A percentile compares a stretch with the other conserved stretches of the same genome.
Conservation (phyloP, 2,888 invertebrate genomes). For the Meghimatium bilineatum region DNA sequence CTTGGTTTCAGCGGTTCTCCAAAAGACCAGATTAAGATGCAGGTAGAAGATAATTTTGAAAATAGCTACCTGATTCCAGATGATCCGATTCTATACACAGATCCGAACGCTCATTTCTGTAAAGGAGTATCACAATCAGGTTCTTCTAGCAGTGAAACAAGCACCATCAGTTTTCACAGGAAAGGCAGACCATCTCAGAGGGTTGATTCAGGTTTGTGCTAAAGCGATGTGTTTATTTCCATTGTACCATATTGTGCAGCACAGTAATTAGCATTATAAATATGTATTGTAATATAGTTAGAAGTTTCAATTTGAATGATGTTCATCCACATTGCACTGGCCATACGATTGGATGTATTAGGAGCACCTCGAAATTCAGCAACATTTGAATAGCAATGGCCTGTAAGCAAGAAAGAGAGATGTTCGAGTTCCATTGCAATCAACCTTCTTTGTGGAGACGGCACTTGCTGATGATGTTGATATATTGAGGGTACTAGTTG, state of each 20-base stretch:
- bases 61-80: conserved; percentile 18
- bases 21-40: neutral
- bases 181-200: neutral
- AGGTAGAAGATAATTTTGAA: neutral
- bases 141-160: neutral
- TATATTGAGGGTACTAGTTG: too few relatives aligned
- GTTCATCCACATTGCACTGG: too few relatives aligned
- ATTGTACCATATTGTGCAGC: neutral
- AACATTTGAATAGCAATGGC: too few relatives aligned
- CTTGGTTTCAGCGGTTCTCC: neutral
- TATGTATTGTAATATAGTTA: too few relatives aligned
- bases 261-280: too few relatives aligned
- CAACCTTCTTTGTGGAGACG: too few relatives aligned
- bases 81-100: conserved; percentile 8
- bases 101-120: neutral
- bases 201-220: conserved; percentile 29
- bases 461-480: too few relatives aligned
- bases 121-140: neutral
- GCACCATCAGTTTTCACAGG: neutral
- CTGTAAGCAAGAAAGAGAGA: too few relatives aligned
- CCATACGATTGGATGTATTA: too few relatives aligned
- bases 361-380: too few relatives aligned
- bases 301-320: too few relatives aligned
- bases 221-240: neutral
- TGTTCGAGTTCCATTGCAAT: too few relatives aligned